phyloP scores from a whole-genome alignment of 1,140 invertebrate genomes.

The Drosophila bipectinata region DNA sequence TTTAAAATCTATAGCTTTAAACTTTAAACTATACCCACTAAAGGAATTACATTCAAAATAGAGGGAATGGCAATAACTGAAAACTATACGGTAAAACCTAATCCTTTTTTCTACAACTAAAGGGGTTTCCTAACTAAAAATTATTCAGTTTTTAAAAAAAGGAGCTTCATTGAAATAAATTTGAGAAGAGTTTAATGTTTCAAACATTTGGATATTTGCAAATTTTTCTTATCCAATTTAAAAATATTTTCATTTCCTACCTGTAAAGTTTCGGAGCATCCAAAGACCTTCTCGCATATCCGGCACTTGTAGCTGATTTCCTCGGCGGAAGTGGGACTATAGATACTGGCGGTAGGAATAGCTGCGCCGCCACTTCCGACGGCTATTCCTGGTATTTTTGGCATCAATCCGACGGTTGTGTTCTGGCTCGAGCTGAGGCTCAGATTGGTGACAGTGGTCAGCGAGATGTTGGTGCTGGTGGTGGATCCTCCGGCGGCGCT shows the following conservation, averaged over 20 bases:
- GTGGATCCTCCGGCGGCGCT: slow-evolving; percentile 7
- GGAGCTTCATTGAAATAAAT: no score
- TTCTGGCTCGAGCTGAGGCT: slow-evolving; percentile 45
- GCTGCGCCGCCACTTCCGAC: slow-evolving; percentile 25
- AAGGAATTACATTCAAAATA: no score
- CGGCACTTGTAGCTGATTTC: slow-evolving; percentile 80
- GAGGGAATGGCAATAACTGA: no score
- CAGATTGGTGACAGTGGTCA: slow-evolving; percentile 71
- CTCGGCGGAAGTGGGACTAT: slow-evolving; percentile 44
- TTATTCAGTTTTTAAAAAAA: no score
- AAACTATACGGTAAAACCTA: no score
- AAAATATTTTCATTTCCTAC: slow-evolving; percentile 44
- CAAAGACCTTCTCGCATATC: slow-evolving; percentile 82
- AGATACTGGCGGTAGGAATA: background rate
- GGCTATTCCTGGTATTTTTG: slow-evolving; percentile 22
- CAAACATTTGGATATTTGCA: background rate
- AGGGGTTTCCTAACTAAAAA: no score
- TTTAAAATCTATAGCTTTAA: background rate
- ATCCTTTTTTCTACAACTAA: no score
- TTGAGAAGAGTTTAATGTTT: no score
- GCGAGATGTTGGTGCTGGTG: slow-evolving; percentile 57
- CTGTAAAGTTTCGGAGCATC: slow-evolving; percentile 80
- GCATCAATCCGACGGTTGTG: slow-evolving; percentile 4
- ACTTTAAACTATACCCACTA: background rate
- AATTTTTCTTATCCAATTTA: background rate